A percentile compares a stretch with the other conserved stretches of the same genome.
Conservation (phyloP, 2,113 vertebrate species). For the Cebidichthys violaceus region DNA sequence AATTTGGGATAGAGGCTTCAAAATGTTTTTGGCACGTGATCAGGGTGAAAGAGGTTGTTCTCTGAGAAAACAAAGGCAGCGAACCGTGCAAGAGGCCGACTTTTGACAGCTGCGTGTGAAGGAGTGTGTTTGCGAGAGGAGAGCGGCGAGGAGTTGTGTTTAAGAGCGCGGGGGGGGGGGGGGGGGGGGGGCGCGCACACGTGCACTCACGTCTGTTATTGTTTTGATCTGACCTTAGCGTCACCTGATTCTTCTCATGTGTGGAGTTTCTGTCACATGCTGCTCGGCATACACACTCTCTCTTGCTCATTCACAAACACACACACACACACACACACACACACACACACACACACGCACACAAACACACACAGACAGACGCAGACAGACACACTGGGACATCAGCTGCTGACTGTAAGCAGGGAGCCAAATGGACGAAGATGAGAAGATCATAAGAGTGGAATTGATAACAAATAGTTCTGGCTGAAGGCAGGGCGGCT, state of each 20-base stretch:
- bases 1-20: slow-evolving; percentile 9
- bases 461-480: slow-evolving; percentile 77
- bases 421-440: slow-evolving; percentile 39
- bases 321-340: slow-evolving; percentile 39
- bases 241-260: slow-evolving; percentile 67
- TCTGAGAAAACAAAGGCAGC: slow-evolving; percentile 44
- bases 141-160: neutral
- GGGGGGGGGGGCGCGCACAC: neutral
- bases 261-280: slow-evolving; percentile 64
- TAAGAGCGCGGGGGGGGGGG: neutral
- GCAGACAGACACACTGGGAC: slow-evolving; percentile 29
- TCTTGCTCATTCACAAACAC: neutral
- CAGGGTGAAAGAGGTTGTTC: slow-evolving; percentile 40
- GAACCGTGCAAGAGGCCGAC: slow-evolving; percentile 37
- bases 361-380: slow-evolving; percentile 43
- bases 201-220: slow-evolving; percentile 58
- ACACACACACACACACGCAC: slow-evolving; percentile 37
- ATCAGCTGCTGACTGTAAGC: slow-evolving; percentile 63
- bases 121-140: slow-evolving; percentile 46
- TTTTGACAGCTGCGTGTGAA: slow-evolving; percentile 70
- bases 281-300: slow-evolving; percentile 31
- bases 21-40: slow-evolving; percentile 45
- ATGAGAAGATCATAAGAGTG: slow-evolving; percentile 67
- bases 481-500: slow-evolving; percentile 53
- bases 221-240: slow-evolving; percentile 67